Evolutionary conservation across 2,888 invertebrate genomes (phyloP), one percentile per base, ranked within the genome.

Genomic region (Xylophagus ater): DNA sequence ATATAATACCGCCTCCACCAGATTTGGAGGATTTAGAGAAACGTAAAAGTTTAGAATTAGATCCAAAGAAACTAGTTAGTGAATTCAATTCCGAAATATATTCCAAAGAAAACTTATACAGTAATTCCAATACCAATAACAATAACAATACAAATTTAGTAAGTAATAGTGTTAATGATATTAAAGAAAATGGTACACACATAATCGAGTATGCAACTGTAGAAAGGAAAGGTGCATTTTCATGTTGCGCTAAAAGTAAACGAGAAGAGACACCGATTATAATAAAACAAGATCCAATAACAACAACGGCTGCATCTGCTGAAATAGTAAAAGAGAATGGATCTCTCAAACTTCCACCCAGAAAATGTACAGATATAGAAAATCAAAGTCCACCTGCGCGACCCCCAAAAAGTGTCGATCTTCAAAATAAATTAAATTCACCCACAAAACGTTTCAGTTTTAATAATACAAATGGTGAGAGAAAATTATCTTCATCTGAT

Each of bases 1-100:
- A 78, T 51, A 87, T 86, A 45, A 86, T 87, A 56, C 86, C 86
- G 15, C 81, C 81, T 4, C 84, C 84, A 1, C 81, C 82, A 1
- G 70, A 70, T 34, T 67, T 74, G 3, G 73, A 71, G 43, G 65
- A 68, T 19, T 18, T 43, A 15, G 52, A n/a, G 6, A 26, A 52
- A 37, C 40, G 32, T 7, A 49, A 46, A 12, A 47, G 31, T 21
- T 39, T 34, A 29, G 47, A 47, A 12, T 15, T 42, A 3, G 39
- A 40, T 10, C 18, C 31, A 12, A 23, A 13, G 18, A 67, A 67
- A 3, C 66, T 68, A 10, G 40, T 58, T 66, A 61, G 66, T 65
- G 55, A 39, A 57, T 19, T 26, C 9, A 67, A 68, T 42, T 59
- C 53, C 47, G 63, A 60, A 34, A 63, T 62, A 47, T 67, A 67